phyloP scores from a whole-genome alignment of 1,140 invertebrate genomes.

The Leucophenga varia region DNA sequence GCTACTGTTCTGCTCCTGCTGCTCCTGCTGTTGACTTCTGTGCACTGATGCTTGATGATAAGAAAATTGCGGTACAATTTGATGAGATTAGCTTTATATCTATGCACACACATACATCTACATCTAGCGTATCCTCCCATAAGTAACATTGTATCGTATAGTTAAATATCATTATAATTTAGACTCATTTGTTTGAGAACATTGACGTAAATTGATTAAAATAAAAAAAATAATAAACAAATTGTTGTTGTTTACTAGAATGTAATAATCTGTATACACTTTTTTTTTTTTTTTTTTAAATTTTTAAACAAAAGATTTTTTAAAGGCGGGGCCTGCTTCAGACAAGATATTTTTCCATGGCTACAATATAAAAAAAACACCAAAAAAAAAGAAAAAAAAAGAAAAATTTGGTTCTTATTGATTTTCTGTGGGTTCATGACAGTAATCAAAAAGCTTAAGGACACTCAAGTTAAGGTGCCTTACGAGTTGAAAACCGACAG shows the following conservation, averaged over 20 bases:
- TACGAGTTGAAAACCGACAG: too few species aligned
- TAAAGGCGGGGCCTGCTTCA: too few species aligned
- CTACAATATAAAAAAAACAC: too few species aligned
- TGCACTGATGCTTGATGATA: constrained; percentile 26
- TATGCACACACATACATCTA: too few species aligned
- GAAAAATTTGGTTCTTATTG: too few species aligned
- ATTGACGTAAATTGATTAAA: background rate
- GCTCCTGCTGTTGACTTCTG: background rate
- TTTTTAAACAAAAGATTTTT: background rate
- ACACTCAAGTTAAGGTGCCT: too few species aligned
- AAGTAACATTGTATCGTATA: constrained; percentile 8
- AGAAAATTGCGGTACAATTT: constrained; percentile 41
- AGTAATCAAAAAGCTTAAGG: too few species aligned
- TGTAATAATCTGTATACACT: too few species aligned
- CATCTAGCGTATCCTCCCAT: too few species aligned
- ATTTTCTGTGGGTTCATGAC: too few species aligned
- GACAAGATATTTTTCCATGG: too few species aligned
- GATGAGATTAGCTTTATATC: constrained; percentile 37
- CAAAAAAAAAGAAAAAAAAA: too few species aligned
- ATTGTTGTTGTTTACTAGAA: background rate
- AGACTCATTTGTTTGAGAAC: constrained; percentile 25
- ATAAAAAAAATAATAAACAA: background rate
- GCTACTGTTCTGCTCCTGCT: constrained; percentile 6
- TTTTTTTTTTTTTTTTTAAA: background rate
- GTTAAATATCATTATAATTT: constrained; percentile 25